Percentiles rank a stretch among this genome's conserved stretches.
phyloP scores from a whole-genome alignment of 2,888 invertebrate species.

The Rotaria magnacalcarata region DNA sequence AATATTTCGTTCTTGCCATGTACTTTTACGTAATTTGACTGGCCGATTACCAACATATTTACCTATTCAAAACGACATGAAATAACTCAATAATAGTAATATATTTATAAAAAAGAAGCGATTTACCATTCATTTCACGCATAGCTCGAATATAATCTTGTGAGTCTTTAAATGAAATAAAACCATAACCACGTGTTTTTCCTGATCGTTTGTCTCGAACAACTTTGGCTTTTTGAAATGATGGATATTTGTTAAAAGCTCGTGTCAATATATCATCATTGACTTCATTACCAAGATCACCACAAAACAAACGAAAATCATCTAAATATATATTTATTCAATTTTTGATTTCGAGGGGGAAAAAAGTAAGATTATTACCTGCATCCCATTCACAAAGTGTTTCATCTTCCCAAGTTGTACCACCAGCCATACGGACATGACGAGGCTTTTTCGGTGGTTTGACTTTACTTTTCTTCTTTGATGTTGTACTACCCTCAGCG shows the following conservation, averaged over 20 bases:
- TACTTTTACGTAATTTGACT: slow-evolving; percentile 90
- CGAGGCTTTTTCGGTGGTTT: slow-evolving; percentile 58
- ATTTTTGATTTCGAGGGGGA: slow-evolving; percentile 47
- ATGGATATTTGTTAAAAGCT: slow-evolving; percentile 80
- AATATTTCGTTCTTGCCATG: slow-evolving; percentile 86
- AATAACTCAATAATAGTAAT: not conserved
- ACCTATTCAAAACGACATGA: slow-evolving; percentile 65
- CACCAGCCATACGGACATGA: slow-evolving; percentile 83
- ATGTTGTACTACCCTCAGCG: not conserved
- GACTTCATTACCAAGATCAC: slow-evolving; percentile 98
- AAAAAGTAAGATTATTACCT: slow-evolving; percentile 59
- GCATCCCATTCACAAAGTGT: slow-evolving; percentile 92
- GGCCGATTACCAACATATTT: slow-evolving; percentile 97
- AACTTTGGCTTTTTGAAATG: slow-evolving; percentile 88
- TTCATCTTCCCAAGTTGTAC: slow-evolving; percentile 89
- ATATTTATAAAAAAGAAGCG: not conserved
- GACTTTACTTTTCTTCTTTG: slow-evolving; percentile 64
- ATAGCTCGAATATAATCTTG: slow-evolving; percentile 94
- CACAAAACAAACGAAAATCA: slow-evolving; percentile 96
- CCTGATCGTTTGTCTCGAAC: slow-evolving; percentile 90
- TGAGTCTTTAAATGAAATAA: slow-evolving; percentile 94
- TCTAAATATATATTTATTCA: slow-evolving; percentile 63
- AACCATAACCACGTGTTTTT: slow-evolving; percentile 97
- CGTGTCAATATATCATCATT: slow-evolving; percentile 92
- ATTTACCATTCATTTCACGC: slow-evolving; percentile 96